These are phyloP conservation scores for Rhyzopertha dominica DNA, from an alignment of 1,140 invertebrate species.

Conservation along the genomic window DNA sequence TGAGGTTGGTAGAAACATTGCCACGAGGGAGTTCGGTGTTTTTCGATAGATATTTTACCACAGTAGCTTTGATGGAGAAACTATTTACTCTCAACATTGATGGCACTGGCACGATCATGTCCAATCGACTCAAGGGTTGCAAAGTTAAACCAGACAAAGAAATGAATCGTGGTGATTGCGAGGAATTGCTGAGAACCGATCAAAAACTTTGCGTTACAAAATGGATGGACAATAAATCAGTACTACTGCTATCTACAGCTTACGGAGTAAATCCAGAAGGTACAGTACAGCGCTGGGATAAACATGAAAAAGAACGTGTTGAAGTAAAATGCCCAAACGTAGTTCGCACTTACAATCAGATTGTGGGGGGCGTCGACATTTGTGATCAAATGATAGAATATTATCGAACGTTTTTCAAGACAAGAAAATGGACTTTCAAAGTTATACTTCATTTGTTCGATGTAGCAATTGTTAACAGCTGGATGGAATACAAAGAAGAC, in stretches of 20 bases:
- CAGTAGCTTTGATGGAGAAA: constrained; percentile 12
- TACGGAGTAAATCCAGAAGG: constrained; percentile 8
- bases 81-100: constrained; percentile 9
- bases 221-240: constrained; percentile 23
- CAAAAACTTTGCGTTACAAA: constrained; percentile 11
- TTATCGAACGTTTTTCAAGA: constrained; percentile 9
- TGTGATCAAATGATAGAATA: constrained; percentile 7
- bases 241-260: constrained; percentile 12
- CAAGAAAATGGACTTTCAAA: constrained; percentile 9
- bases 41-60: constrained; percentile 33
- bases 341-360: constrained; percentile 12
- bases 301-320: constrained; percentile 11
- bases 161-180: constrained; percentile 14
- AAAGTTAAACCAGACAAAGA: constrained; percentile 13
- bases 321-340: constrained; percentile 13
- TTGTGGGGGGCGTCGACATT: constrained; percentile 16
- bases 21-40: constrained; percentile 24
- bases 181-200: constrained; percentile 10
- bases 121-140: constrained; percentile 15
- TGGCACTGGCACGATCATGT: constrained; percentile 16
- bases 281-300: constrained; percentile 12
- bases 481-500: constrained; percentile 10
- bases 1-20: constrained; percentile 23
- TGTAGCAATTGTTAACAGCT: constrained; percentile 7
- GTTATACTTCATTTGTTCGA: constrained; percentile 7